phyloP scores from a whole-genome alignment of 2,888 invertebrate species.

The Ophonus ardosiacus region DNA sequence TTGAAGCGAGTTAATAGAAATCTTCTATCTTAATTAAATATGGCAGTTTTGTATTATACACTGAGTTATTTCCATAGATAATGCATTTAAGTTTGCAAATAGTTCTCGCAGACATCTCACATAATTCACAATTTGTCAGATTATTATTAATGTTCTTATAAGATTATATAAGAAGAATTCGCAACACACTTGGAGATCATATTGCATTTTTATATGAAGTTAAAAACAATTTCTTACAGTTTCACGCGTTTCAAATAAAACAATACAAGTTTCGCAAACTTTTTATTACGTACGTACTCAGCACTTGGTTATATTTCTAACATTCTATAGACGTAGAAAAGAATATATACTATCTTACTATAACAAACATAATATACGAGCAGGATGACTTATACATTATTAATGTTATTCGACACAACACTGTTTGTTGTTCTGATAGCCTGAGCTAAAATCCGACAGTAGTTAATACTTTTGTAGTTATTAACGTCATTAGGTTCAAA shows the following conservation, averaged over 20 bases:
- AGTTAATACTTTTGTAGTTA: too few relatives aligned
- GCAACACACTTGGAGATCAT: not conserved
- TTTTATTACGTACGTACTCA: not conserved
- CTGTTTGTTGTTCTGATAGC: not conserved
- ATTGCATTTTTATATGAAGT: not conserved
- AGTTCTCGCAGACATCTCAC: not conserved
- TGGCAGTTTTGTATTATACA: not conserved
- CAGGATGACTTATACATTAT: not conserved
- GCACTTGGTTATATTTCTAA: not conserved
- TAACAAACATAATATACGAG: not conserved
- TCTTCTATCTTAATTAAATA: too few relatives aligned
- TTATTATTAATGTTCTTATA: not conserved
- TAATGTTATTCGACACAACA: not conserved
- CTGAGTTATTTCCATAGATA: not conserved
- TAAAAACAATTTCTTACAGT: not conserved
- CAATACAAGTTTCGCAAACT: not conserved
- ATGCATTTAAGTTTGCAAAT: too few relatives aligned
- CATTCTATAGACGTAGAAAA: not conserved
- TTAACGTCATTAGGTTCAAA: too few relatives aligned
- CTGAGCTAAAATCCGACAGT: too few relatives aligned
- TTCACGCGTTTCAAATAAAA: not conserved
- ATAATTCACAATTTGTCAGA: not conserved
- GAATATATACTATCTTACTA: not conserved
- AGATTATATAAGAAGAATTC: not conserved
- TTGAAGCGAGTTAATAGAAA: too few relatives aligned